phyloP scores from a whole-genome alignment of 2,888 invertebrate genomes.

The Protodeltote pygarga region DNA sequence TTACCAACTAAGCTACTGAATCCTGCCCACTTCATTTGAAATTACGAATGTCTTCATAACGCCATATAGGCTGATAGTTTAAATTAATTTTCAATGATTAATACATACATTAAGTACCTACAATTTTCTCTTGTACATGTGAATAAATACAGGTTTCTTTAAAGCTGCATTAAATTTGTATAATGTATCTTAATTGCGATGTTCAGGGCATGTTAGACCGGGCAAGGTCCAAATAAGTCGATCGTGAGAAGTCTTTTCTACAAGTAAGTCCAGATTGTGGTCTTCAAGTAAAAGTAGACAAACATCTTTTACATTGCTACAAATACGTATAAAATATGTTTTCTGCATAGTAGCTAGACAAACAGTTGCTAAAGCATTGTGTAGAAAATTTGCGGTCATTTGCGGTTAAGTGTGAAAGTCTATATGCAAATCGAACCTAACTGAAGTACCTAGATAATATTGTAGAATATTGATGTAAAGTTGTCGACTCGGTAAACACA shows the following conservation, averaged over 20 bases:
- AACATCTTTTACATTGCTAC: constrained; percentile 15
- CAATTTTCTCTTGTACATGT: not conserved
- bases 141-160: not conserved
- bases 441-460: not conserved
- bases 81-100: too few relatives aligned
- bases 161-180: constrained; percentile 25
- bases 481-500: constrained; percentile 1
- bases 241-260: constrained; percentile 40
- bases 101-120: too few relatives aligned
- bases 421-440: constrained; percentile 31
- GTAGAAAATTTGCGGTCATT: constrained; percentile 54
- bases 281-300: constrained; percentile 32
- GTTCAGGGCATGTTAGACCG: constrained; percentile 20
- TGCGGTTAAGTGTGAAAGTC: constrained; percentile 64
- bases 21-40: too few relatives aligned
- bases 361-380: constrained; percentile 42
- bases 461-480: not conserved
- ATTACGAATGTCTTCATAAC: too few relatives aligned
- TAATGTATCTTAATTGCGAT: constrained; percentile 27
- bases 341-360: constrained; percentile 12
- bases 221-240: constrained; percentile 37
- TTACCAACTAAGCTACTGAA: too few relatives aligned
- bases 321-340: constrained; percentile 27
- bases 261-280: constrained; percentile 25
- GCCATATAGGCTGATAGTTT: too few relatives aligned